Evolutionary conservation across 2,888 invertebrate genomes (phyloP).

Genomic region (Cantharis flavilabris): DNA sequence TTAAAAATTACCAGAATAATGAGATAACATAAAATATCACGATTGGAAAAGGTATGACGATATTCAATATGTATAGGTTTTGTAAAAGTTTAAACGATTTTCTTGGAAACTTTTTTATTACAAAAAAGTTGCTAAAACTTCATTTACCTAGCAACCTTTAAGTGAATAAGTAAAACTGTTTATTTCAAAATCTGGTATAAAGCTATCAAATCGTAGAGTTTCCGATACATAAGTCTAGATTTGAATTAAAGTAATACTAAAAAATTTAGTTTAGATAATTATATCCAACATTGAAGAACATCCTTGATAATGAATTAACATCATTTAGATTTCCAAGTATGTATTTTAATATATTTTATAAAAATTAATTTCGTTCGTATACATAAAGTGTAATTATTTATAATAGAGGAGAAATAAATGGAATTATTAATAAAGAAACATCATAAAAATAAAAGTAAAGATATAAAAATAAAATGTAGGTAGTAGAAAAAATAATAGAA

Average conservation of each 20-base stretch:
- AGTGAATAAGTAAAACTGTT: background rate
- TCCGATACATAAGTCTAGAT: background rate
- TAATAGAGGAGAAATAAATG: too few relatives aligned
- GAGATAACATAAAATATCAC: background rate
- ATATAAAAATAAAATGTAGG: too few relatives aligned
- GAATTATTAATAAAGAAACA: too few relatives aligned
- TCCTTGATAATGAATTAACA: too few relatives aligned
- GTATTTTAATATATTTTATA: too few relatives aligned
- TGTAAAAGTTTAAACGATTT: background rate
- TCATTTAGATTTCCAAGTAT: too few relatives aligned
- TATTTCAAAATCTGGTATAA: background rate
- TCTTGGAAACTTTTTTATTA: background rate
- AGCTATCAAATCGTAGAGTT: background rate
- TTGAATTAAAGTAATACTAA: background rate
- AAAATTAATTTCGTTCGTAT: too few relatives aligned
- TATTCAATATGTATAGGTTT: background rate
- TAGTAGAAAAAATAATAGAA: too few relatives aligned
- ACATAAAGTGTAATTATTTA: too few relatives aligned
- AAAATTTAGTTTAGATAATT: too few relatives aligned
- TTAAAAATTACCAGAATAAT: slow-evolving; percentile 1
- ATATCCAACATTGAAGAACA: too few relatives aligned
- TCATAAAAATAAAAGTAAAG: too few relatives aligned
- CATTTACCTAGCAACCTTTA: background rate
- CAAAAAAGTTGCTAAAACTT: background rate
- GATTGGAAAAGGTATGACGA: background rate